Base-by-base conservation (phyloP, 2,888 invertebrate species). In the Melanophora roralis region DNA sequence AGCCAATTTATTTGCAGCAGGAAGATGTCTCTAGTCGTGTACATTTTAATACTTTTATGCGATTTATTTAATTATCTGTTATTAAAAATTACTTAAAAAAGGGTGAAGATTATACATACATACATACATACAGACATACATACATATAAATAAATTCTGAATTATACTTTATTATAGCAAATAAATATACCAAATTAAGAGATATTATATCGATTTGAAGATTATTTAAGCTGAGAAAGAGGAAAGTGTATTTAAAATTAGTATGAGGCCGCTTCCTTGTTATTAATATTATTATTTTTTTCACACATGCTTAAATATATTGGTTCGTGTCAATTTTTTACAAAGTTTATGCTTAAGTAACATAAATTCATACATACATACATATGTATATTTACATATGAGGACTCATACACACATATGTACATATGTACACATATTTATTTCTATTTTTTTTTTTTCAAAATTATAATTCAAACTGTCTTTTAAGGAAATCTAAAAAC, bases 401-500 rank as follows among this genome's bases (percentile, higher is more conserved):
- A n/a, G n/a, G n/a, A n/a, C n/a, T n/a, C n/a, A n/a, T n/a, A n/a
- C n/a, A n/a, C n/a, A n/a, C 6, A 27, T 27, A 27, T 6, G 6
- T 27, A 27, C 27, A 27, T 27, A 27, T 27, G 27, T 27, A 27
- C 27, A 27, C 27, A 27, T 27, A 27, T 5, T 5, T 27, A 27
- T 16, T 19, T 62, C 57, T 77, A n/a, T 64, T 59, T 36, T 45
- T 65, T 57, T 47, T 45, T 19, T n/a, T 67, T 75, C 23, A 67
- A 75, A 49, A 72, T 72, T 80, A 81, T 81, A 75, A 81, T 81
- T 79, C 79, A 77, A 79, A 68, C 79, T 81, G 82, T 81, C 82
- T 79, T 79, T 67, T 69, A 68, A 65, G 82, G 82, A 82, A 81
- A 78, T 80, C 62, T 78, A 80, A 81, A 71, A 77, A 81, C 73